phyloP scores from a whole-genome alignment of 2,888 invertebrate species.

The Ametastegia equiseti region DNA sequence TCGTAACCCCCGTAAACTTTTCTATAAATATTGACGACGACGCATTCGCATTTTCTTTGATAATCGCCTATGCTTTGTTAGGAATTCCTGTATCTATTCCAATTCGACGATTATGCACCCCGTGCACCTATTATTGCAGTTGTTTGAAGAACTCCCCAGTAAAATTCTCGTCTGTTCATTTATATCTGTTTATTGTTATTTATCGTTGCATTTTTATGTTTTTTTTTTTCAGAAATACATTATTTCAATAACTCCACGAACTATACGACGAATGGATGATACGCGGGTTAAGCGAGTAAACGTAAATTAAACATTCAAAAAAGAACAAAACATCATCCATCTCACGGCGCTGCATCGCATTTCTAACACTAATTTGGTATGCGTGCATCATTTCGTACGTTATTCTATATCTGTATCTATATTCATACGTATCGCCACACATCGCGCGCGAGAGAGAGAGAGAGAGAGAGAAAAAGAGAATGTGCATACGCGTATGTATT shows the following conservation, averaged over 20 bases:
- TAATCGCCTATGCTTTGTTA: not conserved
- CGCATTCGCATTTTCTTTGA: not conserved
- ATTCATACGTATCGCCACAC: not conserved
- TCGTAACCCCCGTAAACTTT: not conserved
- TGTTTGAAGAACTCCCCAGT: too few species aligned
- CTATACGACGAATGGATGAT: not conserved
- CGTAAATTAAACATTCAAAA: constrained; percentile 16
- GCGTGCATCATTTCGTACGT: constrained; percentile 29
- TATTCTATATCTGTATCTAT: not conserved
- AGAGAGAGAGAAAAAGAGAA: not conserved
- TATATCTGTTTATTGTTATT: not conserved
- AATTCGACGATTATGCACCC: too few species aligned
- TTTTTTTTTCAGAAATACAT: not conserved
- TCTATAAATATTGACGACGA: constrained; percentile 15
- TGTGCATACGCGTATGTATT: not conserved
- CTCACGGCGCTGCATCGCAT: constrained; percentile 36
- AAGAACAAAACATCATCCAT: constrained; percentile 10
- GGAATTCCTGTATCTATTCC: not conserved
- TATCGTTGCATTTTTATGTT: not conserved
- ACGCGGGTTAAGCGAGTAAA: not conserved
- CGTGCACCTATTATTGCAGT: too few species aligned
- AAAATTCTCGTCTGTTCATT: too few species aligned
- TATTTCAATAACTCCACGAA: constrained; percentile 8
- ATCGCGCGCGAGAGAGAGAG: not conserved
- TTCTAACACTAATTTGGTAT: constrained; percentile 8